A percentile compares a stretch with the other conserved stretches of the same genome.
Evolutionary conservation across 1,140 invertebrate species (phyloP).

Genomic region (Heliconius congener): DNA sequence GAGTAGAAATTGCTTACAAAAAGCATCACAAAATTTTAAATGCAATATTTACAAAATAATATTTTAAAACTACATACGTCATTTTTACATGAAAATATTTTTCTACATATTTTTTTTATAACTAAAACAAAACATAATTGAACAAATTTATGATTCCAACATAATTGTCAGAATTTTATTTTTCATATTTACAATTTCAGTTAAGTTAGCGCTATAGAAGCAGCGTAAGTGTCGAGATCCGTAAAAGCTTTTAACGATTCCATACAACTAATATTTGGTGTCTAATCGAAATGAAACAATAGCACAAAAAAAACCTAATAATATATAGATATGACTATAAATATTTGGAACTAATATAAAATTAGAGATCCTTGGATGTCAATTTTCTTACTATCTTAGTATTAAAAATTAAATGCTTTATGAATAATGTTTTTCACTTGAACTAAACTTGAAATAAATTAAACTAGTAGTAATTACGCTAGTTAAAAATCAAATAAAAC

Average conservation of each 20-base stretch:
- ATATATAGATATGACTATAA: constrained; percentile 62
- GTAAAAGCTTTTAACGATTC: constrained; percentile 23
- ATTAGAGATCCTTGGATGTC: constrained; percentile 69
- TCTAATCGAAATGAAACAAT: constrained; percentile 58
- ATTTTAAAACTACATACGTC: constrained; percentile 46
- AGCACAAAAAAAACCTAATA: constrained; percentile 24
- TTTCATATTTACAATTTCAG: constrained; percentile 52
- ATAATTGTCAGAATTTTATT: constrained; percentile 41
- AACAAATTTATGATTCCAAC: constrained; percentile 45
- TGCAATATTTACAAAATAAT: constrained; percentile 74
- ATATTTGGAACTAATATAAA: constrained; percentile 77
- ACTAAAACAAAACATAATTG: constrained; percentile 56
- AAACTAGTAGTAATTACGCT: constrained; percentile 62
- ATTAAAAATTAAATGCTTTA: constrained; percentile 54
- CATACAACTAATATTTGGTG: constrained; percentile 73
- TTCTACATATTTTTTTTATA: constrained; percentile 44
- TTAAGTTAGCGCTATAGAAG: constrained; percentile 8
- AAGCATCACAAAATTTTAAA: constrained; percentile 72
- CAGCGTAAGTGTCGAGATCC: constrained; percentile 9
- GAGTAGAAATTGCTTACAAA: constrained; percentile 57
- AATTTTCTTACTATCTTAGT: constrained; percentile 36
- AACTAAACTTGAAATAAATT: constrained; percentile 66
- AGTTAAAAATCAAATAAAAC: constrained; percentile 66
- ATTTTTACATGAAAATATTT: constrained; percentile 47
- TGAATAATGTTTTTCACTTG: constrained; percentile 28